A percentile compares a stretch with the other conserved stretches of the same genome.
Evolutionary conservation across 2,797 vertebrate species (phyloP).

Genomic region (Florisuga fusca): DNA sequence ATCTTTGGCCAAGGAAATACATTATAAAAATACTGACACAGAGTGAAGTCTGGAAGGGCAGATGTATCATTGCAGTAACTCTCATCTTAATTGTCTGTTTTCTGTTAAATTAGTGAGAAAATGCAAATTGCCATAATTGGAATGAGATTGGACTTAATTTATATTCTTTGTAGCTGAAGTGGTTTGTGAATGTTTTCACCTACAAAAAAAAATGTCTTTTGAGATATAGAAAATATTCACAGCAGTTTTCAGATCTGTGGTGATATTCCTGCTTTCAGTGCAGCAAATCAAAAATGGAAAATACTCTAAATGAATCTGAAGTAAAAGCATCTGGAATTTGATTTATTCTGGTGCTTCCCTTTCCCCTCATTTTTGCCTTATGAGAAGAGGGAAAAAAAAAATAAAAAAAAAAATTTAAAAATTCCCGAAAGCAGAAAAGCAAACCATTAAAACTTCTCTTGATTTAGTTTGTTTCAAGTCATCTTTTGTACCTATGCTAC

Average conservation of each 20-base stretch:
- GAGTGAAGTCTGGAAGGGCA: constrained; percentile 55
- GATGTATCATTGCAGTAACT: constrained; percentile 14
- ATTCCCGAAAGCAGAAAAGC: background rate
- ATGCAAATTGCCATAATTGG: constrained; percentile 26
- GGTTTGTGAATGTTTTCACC: constrained; percentile 21
- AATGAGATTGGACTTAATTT: constrained; percentile 4
- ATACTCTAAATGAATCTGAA: constrained; percentile 4
- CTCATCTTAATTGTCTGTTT: constrained; percentile 62
- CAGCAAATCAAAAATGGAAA: constrained; percentile 12
- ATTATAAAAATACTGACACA: constrained; percentile 38
- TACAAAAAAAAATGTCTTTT: background rate
- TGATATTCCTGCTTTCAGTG: background rate
- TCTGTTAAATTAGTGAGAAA: constrained; percentile 46
- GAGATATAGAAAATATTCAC: constrained; percentile 14
- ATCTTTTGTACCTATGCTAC: background rate
- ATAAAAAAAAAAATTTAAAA: no score
- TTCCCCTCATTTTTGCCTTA: background rate
- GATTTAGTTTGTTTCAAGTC: background rate
- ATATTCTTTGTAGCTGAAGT: constrained; percentile 14
- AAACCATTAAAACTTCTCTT: background rate
- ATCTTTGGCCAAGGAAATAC: background rate
- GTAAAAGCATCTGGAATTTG: background rate
- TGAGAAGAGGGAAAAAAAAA: background rate
- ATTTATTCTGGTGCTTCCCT: background rate
- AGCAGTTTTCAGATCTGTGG: background rate